Evolutionary conservation across 2,888 invertebrate species (phyloP), one percentile per base, ranked within the genome.

Genomic region (Parasteatoda lunata): DNA sequence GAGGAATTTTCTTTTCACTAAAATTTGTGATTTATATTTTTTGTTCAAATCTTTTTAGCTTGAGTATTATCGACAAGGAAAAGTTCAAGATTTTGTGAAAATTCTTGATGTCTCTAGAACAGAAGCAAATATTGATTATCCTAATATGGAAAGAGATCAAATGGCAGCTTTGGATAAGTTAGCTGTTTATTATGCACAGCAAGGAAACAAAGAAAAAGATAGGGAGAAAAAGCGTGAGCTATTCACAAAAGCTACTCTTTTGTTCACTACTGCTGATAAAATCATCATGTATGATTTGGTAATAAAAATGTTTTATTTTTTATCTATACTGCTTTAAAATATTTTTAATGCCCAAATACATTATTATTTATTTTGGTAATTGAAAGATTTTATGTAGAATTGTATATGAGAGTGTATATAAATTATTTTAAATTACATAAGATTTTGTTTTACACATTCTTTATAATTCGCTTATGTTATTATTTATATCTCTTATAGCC

Each of bases 281-380:
- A 99, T 99, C 92, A 98, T 98, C 91, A 99, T 99, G 99, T 99
- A 99, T 93, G 99, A 99, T 91, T 98, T 98, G 94, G 96, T 96
- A 83, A 82, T 70, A 5, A 65, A 45, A 65, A 9, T 83, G 7
- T 30, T 11, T 51, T 52, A 7, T 6, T 76, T 48, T 64, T 13
- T 59, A 4, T n/a, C n/a, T 59, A 13, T 13, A 13, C 4, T 59
- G 59, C n/a, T 13, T 7, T 59, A 59, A 54, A 7, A 59, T 7
- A 8, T 59, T 13, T 11, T 59, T 3, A 59, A 59, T 8, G 13
- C 7, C n/a, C 4, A 5, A 59, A 59, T 59, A 7, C n/a, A 13
- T 59, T 59, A 8, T 9, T 68, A 30, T 2, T 6, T 15, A 3
- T 68, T 7, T 15, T 68, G 30, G 30, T 30, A 30, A 30, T 30